Base-by-base conservation (phyloP, 2,797 vertebrate species). In the Taenioides sp. region DNA sequence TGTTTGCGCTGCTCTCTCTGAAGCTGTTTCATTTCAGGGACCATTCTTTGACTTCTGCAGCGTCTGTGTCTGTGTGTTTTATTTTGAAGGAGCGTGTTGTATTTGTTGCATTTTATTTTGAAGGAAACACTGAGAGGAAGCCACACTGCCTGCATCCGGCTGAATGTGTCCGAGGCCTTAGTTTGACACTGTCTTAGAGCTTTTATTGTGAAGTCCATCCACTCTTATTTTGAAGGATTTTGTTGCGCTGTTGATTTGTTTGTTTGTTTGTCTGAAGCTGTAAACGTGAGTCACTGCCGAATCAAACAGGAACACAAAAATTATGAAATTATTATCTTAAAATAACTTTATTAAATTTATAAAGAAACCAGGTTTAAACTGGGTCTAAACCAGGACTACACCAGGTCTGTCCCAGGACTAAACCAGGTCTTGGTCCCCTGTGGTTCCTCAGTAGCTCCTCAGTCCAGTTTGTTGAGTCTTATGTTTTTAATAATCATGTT, bases 21-120 rank as follows among this genome's bases (percentile, higher is more conserved):
- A 72, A 73, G 70, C 69, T 77, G 77, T 80, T 93, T 94, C 96
- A 96, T 97, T 93, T 93, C 88, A 93, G 95, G 95, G 94, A 88
- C 91, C 93, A 68, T 88, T n/a, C 70, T 74, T 74, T n/a, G 25
- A 50, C 71, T 49, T 64, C n/a, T 66, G 67, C 60, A 65, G 22
- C 11, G 12, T 63, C 23, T 61, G 22, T 5, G 60, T 62, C 11
- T 28, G 12, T 60, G 37, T 78, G 72, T 69, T 76, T 65, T 69
- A 22, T 70, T 67, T 62, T 60, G 65, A 34, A 68, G 50, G 71
- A 37, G 7, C 9, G 11, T 2, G 0, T 54, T 54, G 11, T 47
- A 17, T 47, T 47, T 47, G 43, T 14, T 17, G 43, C 16, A 2
- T 47, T 47, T 47, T 47, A 47, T 47, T 54, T 7, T 54, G 54